Percentiles rank a stretch among this genome's conserved stretches.
phyloP scores from a whole-genome alignment of 2,113 vertebrate genomes.

The Stigmatopora nigra region DNA sequence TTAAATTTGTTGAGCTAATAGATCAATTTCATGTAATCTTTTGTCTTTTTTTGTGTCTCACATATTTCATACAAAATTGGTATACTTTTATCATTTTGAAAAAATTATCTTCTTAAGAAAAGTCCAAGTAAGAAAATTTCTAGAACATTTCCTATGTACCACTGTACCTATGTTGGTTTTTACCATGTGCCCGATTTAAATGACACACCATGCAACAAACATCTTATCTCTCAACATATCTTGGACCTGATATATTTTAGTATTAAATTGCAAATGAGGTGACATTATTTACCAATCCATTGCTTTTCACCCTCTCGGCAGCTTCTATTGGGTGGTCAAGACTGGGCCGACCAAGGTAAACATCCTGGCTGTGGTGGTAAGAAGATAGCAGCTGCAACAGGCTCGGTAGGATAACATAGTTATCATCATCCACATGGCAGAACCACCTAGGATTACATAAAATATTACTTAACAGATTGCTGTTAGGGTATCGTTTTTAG shows the following conservation, averaged over 20 bases:
- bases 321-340: slow-evolving; percentile 95
- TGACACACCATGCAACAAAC: neutral
- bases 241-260: neutral
- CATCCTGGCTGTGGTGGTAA: slow-evolving; percentile 87
- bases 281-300: slow-evolving; percentile 77
- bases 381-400: slow-evolving; percentile 78
- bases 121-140: no score
- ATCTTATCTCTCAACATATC: neutral
- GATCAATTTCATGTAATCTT: no score
- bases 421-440: slow-evolving; percentile 97
- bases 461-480: neutral
- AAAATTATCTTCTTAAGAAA: no score
- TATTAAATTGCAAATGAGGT: neutral
- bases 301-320: slow-evolving; percentile 80
- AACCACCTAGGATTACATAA: slow-evolving; percentile 82
- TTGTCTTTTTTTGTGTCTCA: no score
- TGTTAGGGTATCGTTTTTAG: no score
- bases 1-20: no score
- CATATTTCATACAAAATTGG: no score
- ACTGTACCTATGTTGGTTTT: neutral
- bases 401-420: slow-evolving; percentile 82
- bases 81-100: no score
- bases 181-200: neutral
- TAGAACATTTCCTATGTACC: no score
- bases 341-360: slow-evolving; percentile 91